Base-by-base conservation (phyloP, 2,113 vertebrate species). In the Theristicus caerulescens region DNA sequence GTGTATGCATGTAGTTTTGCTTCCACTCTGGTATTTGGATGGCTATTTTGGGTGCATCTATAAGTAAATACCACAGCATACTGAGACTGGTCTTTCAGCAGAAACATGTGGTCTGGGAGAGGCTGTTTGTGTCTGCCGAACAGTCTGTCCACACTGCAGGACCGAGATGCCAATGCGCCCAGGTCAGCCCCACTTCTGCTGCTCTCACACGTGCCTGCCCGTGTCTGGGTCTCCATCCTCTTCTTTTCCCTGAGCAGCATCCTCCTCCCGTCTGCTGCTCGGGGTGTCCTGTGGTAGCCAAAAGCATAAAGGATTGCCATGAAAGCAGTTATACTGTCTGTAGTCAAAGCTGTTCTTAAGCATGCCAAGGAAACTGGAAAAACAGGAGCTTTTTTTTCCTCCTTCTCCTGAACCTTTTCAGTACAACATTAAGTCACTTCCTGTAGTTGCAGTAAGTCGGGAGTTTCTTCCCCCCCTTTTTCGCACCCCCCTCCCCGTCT, bases 361-460 rank as follows among this genome's bases (percentile, higher is more conserved):
- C 64, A 59, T 24, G 73, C 89, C 80, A 86, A 73, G 46, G 46
- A 86, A 84, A 94, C 89, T 91, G 80, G 95, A 95, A 95, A 96
- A 94, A 93, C 88, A 65, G 92, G 85, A 71, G 88, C 22, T 27
- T 1, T 40, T 65, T 36, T 44, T 9, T 7, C 2, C 7, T 16
- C 42, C 13, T 8, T 36, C 25, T 12, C 27, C 40, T n/a, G 73
- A 92, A 74, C 82, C 59, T 64, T 91, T 83, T 86, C 70, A 69
- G 71, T 52, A 31, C 42, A 76, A 62, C 71, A 92, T 94, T 86
- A 90, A 93, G 88, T 94, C 93, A 95, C 91, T 95, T 94, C 93
- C 93, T 90, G 91, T 66, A 95, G 44, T 12, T 83, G 86, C 90
- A 65, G 36, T 38, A 80, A 91, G 55, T 59, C 20, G 34, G n/a